Base-by-base conservation (phyloP, 2,797 vertebrate genomes). In the Anas bernieri region DNA sequence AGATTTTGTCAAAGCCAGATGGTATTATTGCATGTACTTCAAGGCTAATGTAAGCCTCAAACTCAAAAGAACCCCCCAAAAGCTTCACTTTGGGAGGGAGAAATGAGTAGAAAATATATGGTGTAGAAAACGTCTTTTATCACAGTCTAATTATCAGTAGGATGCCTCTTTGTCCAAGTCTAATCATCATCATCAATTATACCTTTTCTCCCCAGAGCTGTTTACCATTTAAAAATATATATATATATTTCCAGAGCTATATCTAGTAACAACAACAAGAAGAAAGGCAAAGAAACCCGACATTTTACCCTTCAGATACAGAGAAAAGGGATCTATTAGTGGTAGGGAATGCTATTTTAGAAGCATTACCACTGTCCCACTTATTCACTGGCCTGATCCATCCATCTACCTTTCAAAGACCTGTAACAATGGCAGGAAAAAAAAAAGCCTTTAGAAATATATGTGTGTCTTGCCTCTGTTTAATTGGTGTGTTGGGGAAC, bases 321-420 rank as follows among this genome's bases (percentile, higher is more conserved):
- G 85, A 78, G 59, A 78, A 92, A 48, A 79, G 63, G 31, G 11
- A 66, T 67, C 84, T 95, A 4, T 89, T 76, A 89, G 89, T 86
- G 76, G 45, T 43, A 90, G 50, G 37, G 25, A 28, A 84, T 90
- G 89, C 91, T 90, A 84, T 94, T 96, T 90, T 67, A 84, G 90
- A 46, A 88, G 33, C 17, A 2, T 82, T 88, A 48, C 68, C 67
- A 37, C 64, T 91, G 96, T 87, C 93, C 94, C 86, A 94, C 79
- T 94, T 95, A 94, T n/a, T 79, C 91, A 76, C 59, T 69, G 83
- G 17, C 70, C 86, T 75, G 83, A 95, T 94, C 74, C 67, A 91
- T 96, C 74, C 85, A 17, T 83, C 46, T 33, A 3, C 83, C 76
- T 88, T 90, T 94, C 72, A 91, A 21, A 89, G 66, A 21, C 45